These are phyloP conservation scores for Temnothorax longispinosus DNA, from an alignment of 1,140 invertebrate genomes.

Conservation along the genomic window DNA sequence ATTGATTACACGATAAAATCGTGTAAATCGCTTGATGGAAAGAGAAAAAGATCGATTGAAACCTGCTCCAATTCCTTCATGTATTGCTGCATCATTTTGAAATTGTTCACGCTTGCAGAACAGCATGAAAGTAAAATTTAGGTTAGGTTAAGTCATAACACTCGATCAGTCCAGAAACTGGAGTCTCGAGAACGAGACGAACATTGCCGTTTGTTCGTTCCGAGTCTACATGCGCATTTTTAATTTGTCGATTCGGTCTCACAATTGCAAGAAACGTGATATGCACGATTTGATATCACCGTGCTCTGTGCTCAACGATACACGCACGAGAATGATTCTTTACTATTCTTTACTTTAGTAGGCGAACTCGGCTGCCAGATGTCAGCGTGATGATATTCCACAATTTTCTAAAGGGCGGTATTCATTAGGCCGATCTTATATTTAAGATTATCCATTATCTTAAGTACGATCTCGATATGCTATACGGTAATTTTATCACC, in stretches of 20 bases:
- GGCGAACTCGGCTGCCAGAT: neutral
- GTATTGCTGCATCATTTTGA: slow-evolving; percentile 94
- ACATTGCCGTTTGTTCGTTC: slow-evolving; percentile 18
- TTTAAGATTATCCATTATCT: too few species aligned
- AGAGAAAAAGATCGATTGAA: neutral
- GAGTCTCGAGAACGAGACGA: neutral
- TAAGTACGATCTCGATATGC: too few species aligned
- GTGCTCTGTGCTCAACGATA: neutral
- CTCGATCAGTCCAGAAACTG: neutral
- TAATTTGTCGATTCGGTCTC: slow-evolving; percentile 1
- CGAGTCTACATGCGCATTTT: slow-evolving; percentile 24
- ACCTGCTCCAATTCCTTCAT: slow-evolving; percentile 93
- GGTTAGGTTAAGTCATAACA: slow-evolving; percentile 38
- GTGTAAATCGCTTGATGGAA: neutral
- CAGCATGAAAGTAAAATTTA: neutral
- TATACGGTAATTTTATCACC: too few species aligned
- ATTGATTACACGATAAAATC: neutral
- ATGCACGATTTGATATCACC: neutral
- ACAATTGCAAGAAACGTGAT: neutral
- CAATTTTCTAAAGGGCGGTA: too few species aligned
- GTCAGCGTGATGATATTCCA: neutral
- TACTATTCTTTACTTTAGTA: neutral
- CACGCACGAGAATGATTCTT: neutral
- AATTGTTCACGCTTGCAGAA: neutral
- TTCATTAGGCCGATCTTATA: too few species aligned